Evolutionary conservation across 2,888 invertebrate genomes (phyloP).

Genomic region (Hirtodrosophila trivittata): DNA sequence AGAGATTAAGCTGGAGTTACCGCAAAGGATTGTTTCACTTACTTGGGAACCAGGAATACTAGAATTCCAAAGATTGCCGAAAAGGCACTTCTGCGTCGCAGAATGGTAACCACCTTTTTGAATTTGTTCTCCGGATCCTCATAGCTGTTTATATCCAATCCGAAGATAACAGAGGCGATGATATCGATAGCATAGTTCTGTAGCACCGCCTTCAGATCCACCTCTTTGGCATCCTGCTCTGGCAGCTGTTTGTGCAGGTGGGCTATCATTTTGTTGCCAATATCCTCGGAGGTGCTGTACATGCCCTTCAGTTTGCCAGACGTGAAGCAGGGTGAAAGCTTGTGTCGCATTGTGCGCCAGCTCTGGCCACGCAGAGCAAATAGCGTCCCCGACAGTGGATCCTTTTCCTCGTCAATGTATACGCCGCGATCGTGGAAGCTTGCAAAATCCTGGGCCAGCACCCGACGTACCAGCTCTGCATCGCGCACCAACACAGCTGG

Average conservation of each 20-base stretch:
- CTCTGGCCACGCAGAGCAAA: constrained; percentile 82
- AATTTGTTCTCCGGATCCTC: constrained; percentile 81
- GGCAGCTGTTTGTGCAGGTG: constrained; percentile 82
- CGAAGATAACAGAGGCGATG: constrained; percentile 84
- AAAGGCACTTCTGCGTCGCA: constrained; percentile 30
- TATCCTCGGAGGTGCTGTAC: constrained; percentile 86
- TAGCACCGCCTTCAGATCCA: constrained; percentile 84
- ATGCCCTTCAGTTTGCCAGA: constrained; percentile 88
- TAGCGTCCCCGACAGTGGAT: constrained; percentile 86
- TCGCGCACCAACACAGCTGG: constrained; percentile 87
- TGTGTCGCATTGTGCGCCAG: constrained; percentile 87
- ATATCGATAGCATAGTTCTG: constrained; percentile 83
- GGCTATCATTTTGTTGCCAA: constrained; percentile 85
- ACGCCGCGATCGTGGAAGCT: constrained; percentile 88
- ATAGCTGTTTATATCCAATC: constrained; percentile 82
- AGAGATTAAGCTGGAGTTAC: too few relatives aligned
- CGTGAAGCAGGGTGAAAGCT: constrained; percentile 88
- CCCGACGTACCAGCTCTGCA: constrained; percentile 86
- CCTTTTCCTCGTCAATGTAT: constrained; percentile 86
- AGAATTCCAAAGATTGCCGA: constrained; percentile 50
- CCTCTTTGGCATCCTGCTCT: constrained; percentile 74
- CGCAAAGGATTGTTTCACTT: too few relatives aligned
- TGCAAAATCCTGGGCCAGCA: constrained; percentile 87
- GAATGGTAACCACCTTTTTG: constrained; percentile 51
- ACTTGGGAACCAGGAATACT: constrained; percentile 76